A percentile compares a stretch with the other conserved stretches of the same genome.
These are phyloP conservation scores for Aplodontia rufa DNA, from an alignment of 2,113 vertebrate genomes.

Conservation along the genomic window DNA sequence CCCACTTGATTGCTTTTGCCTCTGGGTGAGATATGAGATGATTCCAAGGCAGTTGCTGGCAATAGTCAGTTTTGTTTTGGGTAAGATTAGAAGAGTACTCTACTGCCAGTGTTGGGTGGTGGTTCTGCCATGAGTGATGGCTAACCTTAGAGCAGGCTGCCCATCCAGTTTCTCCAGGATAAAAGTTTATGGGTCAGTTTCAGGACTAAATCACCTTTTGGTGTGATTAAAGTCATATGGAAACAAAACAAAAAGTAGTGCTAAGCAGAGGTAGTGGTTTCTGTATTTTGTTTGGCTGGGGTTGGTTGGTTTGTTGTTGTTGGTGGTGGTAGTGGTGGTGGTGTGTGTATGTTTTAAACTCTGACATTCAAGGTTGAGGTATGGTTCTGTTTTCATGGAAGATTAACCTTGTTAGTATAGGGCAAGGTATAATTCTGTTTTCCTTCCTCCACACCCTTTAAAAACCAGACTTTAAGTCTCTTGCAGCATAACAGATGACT, in stretches of 20 bases:
- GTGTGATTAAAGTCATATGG: neutral
- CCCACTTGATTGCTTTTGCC: neutral
- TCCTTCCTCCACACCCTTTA: slow-evolving; percentile 74
- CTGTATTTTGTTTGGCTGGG: neutral
- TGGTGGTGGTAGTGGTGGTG: too few species aligned
- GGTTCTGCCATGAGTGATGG: neutral
- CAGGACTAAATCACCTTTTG: neutral
- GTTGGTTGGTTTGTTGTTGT: neutral
- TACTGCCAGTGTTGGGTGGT: neutral
- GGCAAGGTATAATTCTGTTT: slow-evolving; percentile 54
- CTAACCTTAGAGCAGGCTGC: neutral
- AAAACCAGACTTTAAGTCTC: slow-evolving; percentile 18
- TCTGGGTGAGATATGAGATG: neutral
- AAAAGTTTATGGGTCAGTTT: neutral
- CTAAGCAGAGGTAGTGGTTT: slow-evolving; percentile 17
- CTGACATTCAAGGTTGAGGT: slow-evolving; percentile 21
- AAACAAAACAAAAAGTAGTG: neutral
- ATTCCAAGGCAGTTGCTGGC: neutral
- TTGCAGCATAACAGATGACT: slow-evolving; percentile 37
- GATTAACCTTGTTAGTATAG: slow-evolving; percentile 62
- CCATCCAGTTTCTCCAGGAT: neutral
- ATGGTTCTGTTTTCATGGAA: slow-evolving; percentile 54
- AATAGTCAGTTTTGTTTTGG: neutral
- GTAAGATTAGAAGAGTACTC: neutral
- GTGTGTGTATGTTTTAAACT: too few species aligned